Percentiles rank a stretch among this genome's conserved stretches.
phyloP scores from a whole-genome alignment of 2,888 invertebrate genomes.

The Trissonchulus sp. region DNA sequence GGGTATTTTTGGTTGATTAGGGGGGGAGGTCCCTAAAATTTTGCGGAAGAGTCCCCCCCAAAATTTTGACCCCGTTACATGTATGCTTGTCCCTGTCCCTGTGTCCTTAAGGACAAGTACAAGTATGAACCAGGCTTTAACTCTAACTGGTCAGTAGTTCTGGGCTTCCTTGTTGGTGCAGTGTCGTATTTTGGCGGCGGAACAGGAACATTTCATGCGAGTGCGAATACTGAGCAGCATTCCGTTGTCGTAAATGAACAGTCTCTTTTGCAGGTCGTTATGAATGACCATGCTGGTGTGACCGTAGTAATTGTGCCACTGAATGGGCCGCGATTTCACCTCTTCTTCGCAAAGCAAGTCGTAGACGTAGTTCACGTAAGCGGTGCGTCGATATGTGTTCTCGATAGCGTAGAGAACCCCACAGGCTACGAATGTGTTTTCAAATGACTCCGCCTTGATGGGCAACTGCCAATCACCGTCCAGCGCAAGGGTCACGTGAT shows the following conservation, averaged over 20 bases:
- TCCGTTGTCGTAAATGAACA: constrained; percentile 20
- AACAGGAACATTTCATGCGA: constrained; percentile 15
- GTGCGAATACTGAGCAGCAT: constrained; percentile 3
- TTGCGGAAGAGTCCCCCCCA: too few relatives aligned
- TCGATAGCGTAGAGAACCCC: constrained; percentile 23
- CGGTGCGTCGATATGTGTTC: not conserved
- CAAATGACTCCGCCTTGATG: constrained; percentile 21
- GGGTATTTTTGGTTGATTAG: too few relatives aligned
- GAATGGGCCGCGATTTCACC: not conserved
- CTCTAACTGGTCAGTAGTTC: too few relatives aligned
- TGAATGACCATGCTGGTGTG: constrained; percentile 16
- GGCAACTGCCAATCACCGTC: constrained; percentile 1
- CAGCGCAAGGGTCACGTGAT: not conserved
- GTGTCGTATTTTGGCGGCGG: not conserved
- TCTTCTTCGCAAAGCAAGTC: constrained; percentile 18
- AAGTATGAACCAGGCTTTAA: too few relatives aligned
- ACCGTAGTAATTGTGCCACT: constrained; percentile 15
- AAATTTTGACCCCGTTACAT: too few relatives aligned
- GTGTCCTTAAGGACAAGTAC: too few relatives aligned
- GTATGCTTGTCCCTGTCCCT: too few relatives aligned
- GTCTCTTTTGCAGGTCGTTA: constrained; percentile 4
- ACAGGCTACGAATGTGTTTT: constrained; percentile 24
- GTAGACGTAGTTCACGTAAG: constrained; percentile 23
- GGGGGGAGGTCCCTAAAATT: too few relatives aligned
- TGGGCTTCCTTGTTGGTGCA: too few relatives aligned